phyloP scores from a whole-genome alignment of 2,797 vertebrate species.

The Potorous gilbertii region DNA sequence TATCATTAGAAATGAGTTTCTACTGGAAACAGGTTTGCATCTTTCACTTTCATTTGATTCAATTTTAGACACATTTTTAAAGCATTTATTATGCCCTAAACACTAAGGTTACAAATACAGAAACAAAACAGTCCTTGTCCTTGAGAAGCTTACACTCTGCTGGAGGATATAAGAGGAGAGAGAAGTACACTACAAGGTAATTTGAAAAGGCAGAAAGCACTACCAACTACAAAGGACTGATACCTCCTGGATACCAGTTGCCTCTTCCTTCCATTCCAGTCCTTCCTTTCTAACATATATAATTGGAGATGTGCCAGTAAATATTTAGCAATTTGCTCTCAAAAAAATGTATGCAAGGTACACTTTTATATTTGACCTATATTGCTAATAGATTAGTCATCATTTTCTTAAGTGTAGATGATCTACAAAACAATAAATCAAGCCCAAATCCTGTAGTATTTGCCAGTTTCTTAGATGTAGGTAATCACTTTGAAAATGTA shows the following conservation, averaged over 20 bases:
- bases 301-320: not conserved
- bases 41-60: conserved; percentile 11
- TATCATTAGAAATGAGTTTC: not conserved
- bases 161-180: not conserved
- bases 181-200: not conserved
- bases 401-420: not conserved
- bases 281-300: not conserved
- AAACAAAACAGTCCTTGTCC: not conserved
- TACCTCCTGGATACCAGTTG: not conserved
- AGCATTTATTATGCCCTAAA: not conserved
- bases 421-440: not conserved
- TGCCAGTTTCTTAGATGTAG: not conserved
- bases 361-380: not conserved
- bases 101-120: not conserved
- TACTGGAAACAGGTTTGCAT: not conserved
- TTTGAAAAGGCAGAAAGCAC: not conserved
- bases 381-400: not conserved
- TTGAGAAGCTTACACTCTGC: not conserved
- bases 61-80: not conserved
- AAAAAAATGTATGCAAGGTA: not conserved
- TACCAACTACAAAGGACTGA: not conserved
- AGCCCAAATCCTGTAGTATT: not conserved
- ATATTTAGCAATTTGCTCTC: not conserved
- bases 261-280: not conserved
- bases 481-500: not conserved